Evolutionary conservation across 2,797 vertebrate species (phyloP), one percentile per base, ranked within the genome.

Genomic region (Danio choprae): DNA sequence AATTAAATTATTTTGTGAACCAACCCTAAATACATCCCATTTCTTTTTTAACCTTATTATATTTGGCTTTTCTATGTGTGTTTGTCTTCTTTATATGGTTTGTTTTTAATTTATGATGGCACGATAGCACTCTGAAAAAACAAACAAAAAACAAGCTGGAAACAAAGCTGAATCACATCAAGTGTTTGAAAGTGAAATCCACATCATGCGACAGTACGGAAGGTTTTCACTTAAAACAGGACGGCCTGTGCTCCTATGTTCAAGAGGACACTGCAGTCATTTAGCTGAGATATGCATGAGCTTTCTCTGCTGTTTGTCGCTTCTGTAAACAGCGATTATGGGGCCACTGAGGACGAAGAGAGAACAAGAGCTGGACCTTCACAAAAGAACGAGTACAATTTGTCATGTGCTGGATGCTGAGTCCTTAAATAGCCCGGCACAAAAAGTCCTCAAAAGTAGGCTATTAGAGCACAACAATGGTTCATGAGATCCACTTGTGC

Each of bases 381-480:
- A 93, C 91, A 92, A 92, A 92, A 91, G 90, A 90, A 89, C 87
- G 84, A 77, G 85, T 88, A 91, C 92, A 91, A 92, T 94, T 94
- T 92, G 92, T 94, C 92, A 94, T 90, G 90, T 90, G 88, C 92
- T 91, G 93, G 90, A 92, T 93, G 92, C 91, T 90, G 90, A 93
- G 90, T 93, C 92, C 91, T 89, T 91, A 94, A 95, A 94, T 94
- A 94, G 85, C 91, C 87, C 91, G 90, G 91, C 92, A 95, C 91
- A 94, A 93, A 94, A 94, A 93, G 87, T 40, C 84, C 87, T 90
- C 84, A 91, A 92, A 94, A 94, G 89, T 94, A 94, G 93, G 93
- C 88, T 93, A 94, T 93, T 92, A 91, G 91, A 90, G 83, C 85
- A 88, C 78, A 81, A 84, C 71, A 83, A 85, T 79, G 83, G 80